Base-by-base conservation (phyloP, 2,113 vertebrate genomes). In the Larimichthys crocea region DNA sequence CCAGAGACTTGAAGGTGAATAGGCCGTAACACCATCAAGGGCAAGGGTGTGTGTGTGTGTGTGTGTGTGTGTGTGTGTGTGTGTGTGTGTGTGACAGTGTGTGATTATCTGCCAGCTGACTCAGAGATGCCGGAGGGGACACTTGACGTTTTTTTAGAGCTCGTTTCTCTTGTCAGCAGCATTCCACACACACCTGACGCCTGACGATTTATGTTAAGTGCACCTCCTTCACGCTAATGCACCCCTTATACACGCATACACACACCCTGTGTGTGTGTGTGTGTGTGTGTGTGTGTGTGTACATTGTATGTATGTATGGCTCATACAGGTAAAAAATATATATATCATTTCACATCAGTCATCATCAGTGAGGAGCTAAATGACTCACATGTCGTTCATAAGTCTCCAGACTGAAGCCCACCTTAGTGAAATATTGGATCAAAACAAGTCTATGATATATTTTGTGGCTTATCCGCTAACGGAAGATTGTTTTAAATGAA, bases 171-270 rank as follows among this genome's bases (percentile, higher is more conserved):
- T 74, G 82, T 90, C 84, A 53, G 77, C 85, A 75, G 62, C 90
- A 92, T 94, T 92, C 90, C 88, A 63, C 74, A 74, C 79, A 90
- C 87, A 92, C 88, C 83, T 91, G 82, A 86, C 75, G 40, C 22
- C 57, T 84, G 66, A 65, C 26, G 3, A 68, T 86, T 83, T 90
- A 87, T 72, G 55, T 48, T 3, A 46, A 53, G 53, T 1, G 29
- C 12, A 44, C 75, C 60, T n/a, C 64, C 72, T 52, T 80, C 19
- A 19, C 11, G 3, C 22, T 10, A 50, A 66, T 11, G 31, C 44
- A n/a, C 7, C 44, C 46, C n/a, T 24, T 5, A 24, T 15, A 4
- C 22, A 42, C 15, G 22, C 62, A 53, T 10, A 48, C 61, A 49
- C 61, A 49, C 40, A 57, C 22, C n/a, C 17, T 29, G 3, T 19